Evolutionary conservation across 1,140 invertebrate species (phyloP).

Genomic region (Magallana gigas): DNA sequence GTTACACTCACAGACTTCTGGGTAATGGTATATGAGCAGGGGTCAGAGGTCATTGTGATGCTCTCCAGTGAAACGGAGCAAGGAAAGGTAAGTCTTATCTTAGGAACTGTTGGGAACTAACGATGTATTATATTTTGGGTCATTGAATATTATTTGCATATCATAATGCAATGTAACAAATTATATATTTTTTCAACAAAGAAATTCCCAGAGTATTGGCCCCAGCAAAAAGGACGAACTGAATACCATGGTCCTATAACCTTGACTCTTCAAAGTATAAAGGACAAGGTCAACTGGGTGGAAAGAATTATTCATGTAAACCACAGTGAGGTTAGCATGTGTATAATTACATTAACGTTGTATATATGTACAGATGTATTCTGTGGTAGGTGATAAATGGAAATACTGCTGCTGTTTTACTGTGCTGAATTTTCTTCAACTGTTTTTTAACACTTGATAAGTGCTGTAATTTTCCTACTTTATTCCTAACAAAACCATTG

Average conservation of each 20-base stretch:
- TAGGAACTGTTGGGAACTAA: neutral
- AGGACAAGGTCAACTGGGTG: constrained; percentile 85
- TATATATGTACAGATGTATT: too few relatives aligned
- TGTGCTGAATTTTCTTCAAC: too few relatives aligned
- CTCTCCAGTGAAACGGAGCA: constrained; percentile 81
- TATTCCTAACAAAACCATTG: too few relatives aligned
- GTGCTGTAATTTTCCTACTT: too few relatives aligned
- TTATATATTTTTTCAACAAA: neutral
- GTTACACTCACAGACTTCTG: constrained; percentile 89
- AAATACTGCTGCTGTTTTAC: too few relatives aligned
- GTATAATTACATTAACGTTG: too few relatives aligned
- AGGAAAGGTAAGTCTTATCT: constrained; percentile 67
- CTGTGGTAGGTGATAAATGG: too few relatives aligned
- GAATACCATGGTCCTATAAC: constrained; percentile 82
- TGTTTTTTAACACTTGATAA: too few relatives aligned
- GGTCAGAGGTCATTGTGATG: constrained; percentile 89
- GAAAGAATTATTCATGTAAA: constrained; percentile 86
- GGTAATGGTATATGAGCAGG: constrained; percentile 91
- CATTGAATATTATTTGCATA: too few relatives aligned
- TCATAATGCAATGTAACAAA: too few relatives aligned
- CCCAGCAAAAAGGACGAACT: constrained; percentile 84
- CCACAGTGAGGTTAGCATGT: constrained; percentile 79
- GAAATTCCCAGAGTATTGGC: constrained; percentile 87
- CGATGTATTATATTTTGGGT: too few relatives aligned
- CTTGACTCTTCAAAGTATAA: constrained; percentile 85